Percentiles rank a stretch among this genome's conserved stretches.
Evolutionary conservation across 2,888 invertebrate genomes (phyloP).

Genomic region (Ochropleura leucogaster): DNA sequence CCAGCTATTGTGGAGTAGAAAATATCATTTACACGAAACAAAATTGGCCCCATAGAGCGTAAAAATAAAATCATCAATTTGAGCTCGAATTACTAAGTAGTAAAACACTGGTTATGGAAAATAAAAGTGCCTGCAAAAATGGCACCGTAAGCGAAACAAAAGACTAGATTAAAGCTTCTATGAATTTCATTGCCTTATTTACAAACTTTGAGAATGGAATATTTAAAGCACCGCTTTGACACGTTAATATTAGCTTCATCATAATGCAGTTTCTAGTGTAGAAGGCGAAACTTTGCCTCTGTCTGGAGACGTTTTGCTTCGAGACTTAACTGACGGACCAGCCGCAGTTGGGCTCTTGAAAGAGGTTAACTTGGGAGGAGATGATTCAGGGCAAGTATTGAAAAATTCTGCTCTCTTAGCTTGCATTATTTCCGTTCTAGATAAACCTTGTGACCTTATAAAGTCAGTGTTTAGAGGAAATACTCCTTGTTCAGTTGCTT

Average conservation of each 20-base stretch:
- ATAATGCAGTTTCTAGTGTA: conserved; percentile 92
- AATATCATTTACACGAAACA: conserved; percentile 77
- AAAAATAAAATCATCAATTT: conserved; percentile 74
- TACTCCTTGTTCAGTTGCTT: conserved; percentile 83
- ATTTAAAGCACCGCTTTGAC: conserved; percentile 81
- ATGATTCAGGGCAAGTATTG: conserved; percentile 80
- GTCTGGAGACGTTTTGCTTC: conserved; percentile 82
- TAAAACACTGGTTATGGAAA: conserved; percentile 78
- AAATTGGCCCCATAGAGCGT: conserved; percentile 87
- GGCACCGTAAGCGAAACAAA: conserved; percentile 84
- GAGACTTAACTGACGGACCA: conserved; percentile 67
- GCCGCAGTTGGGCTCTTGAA: conserved; percentile 80
- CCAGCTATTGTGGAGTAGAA: conserved; percentile 74
- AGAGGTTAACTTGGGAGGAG: conserved; percentile 83
- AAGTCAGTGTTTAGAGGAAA: conserved; percentile 86
- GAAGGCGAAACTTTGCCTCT: conserved; percentile 85
- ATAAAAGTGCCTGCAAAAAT: conserved; percentile 80
- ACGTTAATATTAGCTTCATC: conserved; percentile 75
- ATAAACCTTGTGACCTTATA: conserved; percentile 75
- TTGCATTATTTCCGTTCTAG: conserved; percentile 90
- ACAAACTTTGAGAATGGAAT: conserved; percentile 71
- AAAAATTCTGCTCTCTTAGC: conserved; percentile 92
- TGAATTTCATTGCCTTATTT: conserved; percentile 83
- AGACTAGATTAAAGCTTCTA: conserved; percentile 90
- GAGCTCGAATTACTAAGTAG: conserved; percentile 77